Percentiles rank a stretch among this genome's conserved stretches.
Evolutionary conservation across 2,888 invertebrate genomes (phyloP).

Genomic region (Hemaris fuciformis): DNA sequence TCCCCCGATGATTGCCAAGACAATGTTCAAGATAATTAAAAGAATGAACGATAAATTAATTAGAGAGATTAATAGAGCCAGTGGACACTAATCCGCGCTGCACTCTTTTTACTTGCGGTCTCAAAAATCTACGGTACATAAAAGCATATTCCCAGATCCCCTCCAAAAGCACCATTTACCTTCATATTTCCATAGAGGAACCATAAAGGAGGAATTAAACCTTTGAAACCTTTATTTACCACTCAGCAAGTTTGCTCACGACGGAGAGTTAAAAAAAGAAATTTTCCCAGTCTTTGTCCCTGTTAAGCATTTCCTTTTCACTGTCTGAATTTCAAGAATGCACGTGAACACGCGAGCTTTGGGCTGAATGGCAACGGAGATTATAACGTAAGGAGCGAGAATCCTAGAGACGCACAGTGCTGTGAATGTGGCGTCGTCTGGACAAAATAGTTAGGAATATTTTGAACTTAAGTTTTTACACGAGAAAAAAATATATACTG

Average conservation of each 20-base stretch:
- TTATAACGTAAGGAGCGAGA: constrained; percentile 44
- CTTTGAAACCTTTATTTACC: background rate
- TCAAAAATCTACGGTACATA: too few species aligned
- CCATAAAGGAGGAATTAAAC: background rate
- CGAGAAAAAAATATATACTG: too few species aligned
- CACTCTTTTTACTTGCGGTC: too few species aligned
- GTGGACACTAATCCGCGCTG: too few species aligned
- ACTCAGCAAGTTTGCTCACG: background rate
- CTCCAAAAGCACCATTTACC: background rate
- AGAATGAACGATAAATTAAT: too few species aligned
- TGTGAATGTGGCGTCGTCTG: constrained; percentile 25
- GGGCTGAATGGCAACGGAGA: constrained; percentile 48
- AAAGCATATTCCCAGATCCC: too few species aligned
- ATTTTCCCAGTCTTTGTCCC: constrained; percentile 1
- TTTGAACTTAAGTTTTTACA: background rate
- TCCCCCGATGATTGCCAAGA: too few species aligned
- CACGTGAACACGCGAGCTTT: constrained; percentile 40
- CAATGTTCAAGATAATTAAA: too few species aligned
- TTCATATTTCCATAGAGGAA: background rate
- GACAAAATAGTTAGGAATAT: background rate
- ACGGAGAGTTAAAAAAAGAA: constrained; percentile 1
- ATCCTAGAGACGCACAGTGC: constrained; percentile 25
- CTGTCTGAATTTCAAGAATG: constrained; percentile 43
- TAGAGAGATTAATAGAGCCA: too few species aligned
- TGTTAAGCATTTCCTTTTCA: background rate